phyloP scores from a whole-genome alignment of 2,797 vertebrate species.

The Squalus acanthias region DNA sequence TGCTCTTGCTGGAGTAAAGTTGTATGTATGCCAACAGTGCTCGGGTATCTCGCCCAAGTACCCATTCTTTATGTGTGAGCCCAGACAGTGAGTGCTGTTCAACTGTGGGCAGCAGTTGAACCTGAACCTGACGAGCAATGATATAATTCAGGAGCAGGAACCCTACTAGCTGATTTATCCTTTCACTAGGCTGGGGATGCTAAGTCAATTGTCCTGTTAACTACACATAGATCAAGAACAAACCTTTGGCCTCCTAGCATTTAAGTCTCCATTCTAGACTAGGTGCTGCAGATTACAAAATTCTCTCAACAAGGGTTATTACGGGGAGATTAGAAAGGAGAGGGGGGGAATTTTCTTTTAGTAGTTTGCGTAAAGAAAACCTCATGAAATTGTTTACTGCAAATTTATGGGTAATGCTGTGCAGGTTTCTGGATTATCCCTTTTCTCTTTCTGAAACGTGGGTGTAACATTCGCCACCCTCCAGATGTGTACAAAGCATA shows the following conservation, averaged over 20 bases:
- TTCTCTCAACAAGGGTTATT: background rate
- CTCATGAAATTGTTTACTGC: background rate
- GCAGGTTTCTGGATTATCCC: background rate
- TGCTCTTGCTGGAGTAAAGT: background rate
- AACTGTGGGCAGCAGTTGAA: background rate
- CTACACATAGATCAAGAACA: background rate
- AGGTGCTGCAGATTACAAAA: background rate
- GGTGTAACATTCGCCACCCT: background rate
- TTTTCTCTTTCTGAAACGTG: background rate
- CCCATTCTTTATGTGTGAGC: background rate
- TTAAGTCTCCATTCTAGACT: background rate
- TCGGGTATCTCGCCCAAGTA: background rate
- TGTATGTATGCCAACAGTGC: background rate
- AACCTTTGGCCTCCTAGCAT: background rate
- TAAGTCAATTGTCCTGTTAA: background rate
- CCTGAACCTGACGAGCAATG: background rate
- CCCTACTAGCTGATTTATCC: background rate
- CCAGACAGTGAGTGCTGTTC: background rate
- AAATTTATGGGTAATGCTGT: background rate
- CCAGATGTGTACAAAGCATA: background rate
- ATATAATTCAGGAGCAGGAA: background rate
- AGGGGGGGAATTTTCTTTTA: too few species aligned
- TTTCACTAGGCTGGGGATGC: background rate
- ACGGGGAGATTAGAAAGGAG: background rate
- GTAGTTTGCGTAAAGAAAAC: background rate